Evolutionary conservation across 2,797 vertebrate genomes (phyloP).

Genomic region (Cuniculus paca): DNA sequence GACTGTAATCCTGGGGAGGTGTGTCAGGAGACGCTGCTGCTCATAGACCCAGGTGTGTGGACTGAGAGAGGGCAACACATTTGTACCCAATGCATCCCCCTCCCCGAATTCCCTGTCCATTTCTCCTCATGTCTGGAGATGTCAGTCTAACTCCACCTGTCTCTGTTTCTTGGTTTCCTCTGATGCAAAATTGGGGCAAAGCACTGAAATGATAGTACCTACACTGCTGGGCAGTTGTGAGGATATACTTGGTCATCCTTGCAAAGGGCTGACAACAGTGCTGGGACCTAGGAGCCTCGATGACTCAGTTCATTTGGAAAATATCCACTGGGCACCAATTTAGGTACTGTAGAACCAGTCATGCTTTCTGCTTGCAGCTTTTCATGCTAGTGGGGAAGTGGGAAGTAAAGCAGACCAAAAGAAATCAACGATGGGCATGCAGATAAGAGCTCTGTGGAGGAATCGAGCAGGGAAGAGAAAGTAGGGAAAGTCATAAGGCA

Average conservation of each 20-base stretch:
- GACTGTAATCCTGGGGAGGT: not conserved
- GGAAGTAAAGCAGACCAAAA: not conserved
- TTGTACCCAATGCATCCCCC: not conserved
- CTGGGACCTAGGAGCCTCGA: not conserved
- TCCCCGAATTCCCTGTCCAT: not conserved
- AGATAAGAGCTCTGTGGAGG: not conserved
- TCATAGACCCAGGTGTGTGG: constrained; percentile 57
- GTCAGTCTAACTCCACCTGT: not conserved
- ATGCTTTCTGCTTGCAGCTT: not conserved
- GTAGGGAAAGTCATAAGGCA: too few species aligned
- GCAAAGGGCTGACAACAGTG: not conserved
- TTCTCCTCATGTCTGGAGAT: not conserved
- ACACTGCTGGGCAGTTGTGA: rapidly evolving
- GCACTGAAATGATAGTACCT: too few species aligned
- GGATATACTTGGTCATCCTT: rapidly evolving
- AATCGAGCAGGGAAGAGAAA: not conserved
- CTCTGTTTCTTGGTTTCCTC: not conserved
- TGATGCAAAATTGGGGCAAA: not conserved
- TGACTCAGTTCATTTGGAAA: not conserved
- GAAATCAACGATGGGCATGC: not conserved
- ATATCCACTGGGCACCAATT: not conserved
- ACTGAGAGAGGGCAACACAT: rapidly evolving
- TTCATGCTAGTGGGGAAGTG: not conserved
- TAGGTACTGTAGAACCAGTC: not conserved
- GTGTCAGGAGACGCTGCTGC: constrained; percentile 80